phyloP scores from a whole-genome alignment of 2,113 vertebrate species.

The Sinocyclocheilus anophthalmus region DNA sequence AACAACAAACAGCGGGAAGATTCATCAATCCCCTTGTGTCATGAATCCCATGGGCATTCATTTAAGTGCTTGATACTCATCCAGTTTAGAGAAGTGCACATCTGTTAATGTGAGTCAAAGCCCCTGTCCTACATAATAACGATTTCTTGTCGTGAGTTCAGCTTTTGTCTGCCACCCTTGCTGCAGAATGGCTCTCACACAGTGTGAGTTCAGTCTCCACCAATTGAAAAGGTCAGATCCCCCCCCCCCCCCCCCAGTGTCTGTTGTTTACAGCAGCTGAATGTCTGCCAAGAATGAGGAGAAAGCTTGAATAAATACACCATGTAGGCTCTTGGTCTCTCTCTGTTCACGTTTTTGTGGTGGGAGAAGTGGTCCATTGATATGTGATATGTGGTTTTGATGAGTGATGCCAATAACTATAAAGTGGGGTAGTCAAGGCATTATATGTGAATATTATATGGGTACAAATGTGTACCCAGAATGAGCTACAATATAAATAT shows the following conservation, averaged over 20 bases:
- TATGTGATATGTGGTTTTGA: background rate
- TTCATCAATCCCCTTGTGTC: conserved; percentile 40
- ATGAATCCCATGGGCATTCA: conserved; percentile 45
- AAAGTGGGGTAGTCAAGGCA: background rate
- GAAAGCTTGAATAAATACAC: conserved; percentile 56
- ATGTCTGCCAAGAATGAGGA: conserved; percentile 53
- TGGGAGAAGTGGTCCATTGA: background rate
- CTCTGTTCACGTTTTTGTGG: background rate
- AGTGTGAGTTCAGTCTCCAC: conserved; percentile 51
- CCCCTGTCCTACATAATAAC: conserved; percentile 22
- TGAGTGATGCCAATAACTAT: background rate
- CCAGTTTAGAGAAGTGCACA: conserved; percentile 49
- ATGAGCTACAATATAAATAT: too few relatives aligned
- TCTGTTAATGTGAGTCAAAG: conserved; percentile 48
- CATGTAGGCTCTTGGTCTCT: conserved; percentile 8
- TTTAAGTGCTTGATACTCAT: conserved; percentile 48
- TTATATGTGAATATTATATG: background rate
- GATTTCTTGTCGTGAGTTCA: conserved; percentile 40
- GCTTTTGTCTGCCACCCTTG: conserved; percentile 45
- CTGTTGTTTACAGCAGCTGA: conserved; percentile 55
- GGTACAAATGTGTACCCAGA: too few relatives aligned
- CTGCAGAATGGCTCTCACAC: conserved; percentile 49
- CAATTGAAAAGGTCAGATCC: conserved; percentile 54
- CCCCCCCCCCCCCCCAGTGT: too few relatives aligned
- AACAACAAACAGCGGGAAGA: conserved; percentile 28